phyloP scores from a whole-genome alignment of 2,797 vertebrate species.

The Parauchenoglanis punctatus region DNA sequence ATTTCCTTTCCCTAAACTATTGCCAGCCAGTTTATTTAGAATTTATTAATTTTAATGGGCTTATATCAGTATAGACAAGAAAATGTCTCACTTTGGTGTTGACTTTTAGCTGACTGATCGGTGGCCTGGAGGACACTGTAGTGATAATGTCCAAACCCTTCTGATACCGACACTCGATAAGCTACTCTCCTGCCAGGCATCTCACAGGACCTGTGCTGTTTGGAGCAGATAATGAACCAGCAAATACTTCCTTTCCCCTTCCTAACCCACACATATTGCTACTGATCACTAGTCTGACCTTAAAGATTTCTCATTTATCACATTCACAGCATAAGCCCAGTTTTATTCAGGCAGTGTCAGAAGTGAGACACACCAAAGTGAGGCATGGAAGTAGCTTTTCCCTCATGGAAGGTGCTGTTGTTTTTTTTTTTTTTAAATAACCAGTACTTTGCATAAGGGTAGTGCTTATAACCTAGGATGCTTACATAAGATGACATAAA shows the following conservation, averaged over 20 bases:
- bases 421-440: not conserved
- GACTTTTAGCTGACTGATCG: slow-evolving; percentile 31
- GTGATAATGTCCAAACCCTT: slow-evolving; percentile 42
- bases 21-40: slow-evolving; percentile 5
- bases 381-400: slow-evolving; percentile 4
- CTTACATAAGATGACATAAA: not conserved
- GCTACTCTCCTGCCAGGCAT: slow-evolving; percentile 48
- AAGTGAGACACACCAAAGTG: slow-evolving; percentile 40
- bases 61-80: slow-evolving; percentile 28
- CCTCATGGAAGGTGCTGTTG: not conserved
- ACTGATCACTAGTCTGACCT: slow-evolving; percentile 57
- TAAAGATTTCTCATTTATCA: slow-evolving; percentile 56
- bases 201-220: slow-evolving; percentile 49
- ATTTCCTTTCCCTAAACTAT: slow-evolving; percentile 11
- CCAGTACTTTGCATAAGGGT: not conserved
- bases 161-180: slow-evolving; percentile 50
- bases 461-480: not conserved
- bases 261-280: slow-evolving; percentile 52
- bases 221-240: slow-evolving; percentile 57
- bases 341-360: slow-evolving; percentile 33
- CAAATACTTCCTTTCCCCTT: slow-evolving; percentile 45
- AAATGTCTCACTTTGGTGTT: slow-evolving; percentile 11
- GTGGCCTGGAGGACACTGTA: slow-evolving; percentile 34
- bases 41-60: slow-evolving; percentile 11
- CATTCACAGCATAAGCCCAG: slow-evolving; percentile 25